Conservation (phyloP, 2,888 invertebrate species). For the Hyposoter didymator region DNA sequence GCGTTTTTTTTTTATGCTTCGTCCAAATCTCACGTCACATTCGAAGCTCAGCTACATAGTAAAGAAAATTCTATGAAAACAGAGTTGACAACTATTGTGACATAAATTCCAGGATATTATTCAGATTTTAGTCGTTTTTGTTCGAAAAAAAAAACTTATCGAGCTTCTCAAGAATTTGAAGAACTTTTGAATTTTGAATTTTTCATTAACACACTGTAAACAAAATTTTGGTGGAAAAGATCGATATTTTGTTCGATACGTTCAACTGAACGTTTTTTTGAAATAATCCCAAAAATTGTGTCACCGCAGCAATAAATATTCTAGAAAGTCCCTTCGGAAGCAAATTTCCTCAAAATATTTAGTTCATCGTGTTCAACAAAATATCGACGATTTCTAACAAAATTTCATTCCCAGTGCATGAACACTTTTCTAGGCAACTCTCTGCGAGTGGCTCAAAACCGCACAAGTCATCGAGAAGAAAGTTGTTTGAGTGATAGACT, state of each 20-base stretch:
- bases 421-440: not conserved
- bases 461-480: constrained; percentile 54
- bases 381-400: too few species aligned
- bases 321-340: too few species aligned
- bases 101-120: not conserved
- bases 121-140: not conserved
- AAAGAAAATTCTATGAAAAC: not conserved
- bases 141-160: not conserved
- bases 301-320: too few species aligned
- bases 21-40: not conserved
- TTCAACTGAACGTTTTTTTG: too few species aligned
- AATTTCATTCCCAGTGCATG: too few species aligned
- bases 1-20: constrained; percentile 52
- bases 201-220: constrained; percentile 2
- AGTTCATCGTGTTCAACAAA: too few species aligned
- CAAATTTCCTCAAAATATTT: too few species aligned
- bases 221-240: too few species aligned
- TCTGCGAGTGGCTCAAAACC: constrained; percentile 12
- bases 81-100: not conserved
- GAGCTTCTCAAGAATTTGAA: not conserved
- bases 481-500: constrained; percentile 51
- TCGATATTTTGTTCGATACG: too few species aligned
- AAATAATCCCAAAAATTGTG: too few species aligned
- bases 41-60: not conserved
- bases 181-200: not conserved